Percentiles rank a stretch among this genome's conserved stretches.
Evolutionary conservation across 2,113 vertebrate species (phyloP).

Genomic region (Procavia capensis): DNA sequence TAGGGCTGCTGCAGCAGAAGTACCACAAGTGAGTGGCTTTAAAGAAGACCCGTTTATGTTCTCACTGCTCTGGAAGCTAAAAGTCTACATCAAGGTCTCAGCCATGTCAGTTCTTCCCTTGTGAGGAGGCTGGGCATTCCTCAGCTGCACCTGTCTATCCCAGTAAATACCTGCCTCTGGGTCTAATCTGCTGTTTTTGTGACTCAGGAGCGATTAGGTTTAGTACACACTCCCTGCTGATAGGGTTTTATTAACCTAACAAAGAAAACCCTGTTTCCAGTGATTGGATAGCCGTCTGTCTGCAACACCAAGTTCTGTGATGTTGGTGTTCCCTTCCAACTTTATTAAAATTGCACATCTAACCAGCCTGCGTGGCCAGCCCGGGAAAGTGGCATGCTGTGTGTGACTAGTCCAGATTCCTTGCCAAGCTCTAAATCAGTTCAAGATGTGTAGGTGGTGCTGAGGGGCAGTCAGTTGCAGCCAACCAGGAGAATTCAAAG

Average conservation of each 20-base stretch:
- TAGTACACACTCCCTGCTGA: neutral
- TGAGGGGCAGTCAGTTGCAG: constrained; percentile 67
- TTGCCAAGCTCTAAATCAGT: constrained; percentile 84
- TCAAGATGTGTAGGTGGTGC: constrained; percentile 86
- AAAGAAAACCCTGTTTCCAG: neutral
- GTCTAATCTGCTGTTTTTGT: neutral
- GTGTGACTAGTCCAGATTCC: constrained; percentile 83
- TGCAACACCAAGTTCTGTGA: constrained; percentile 71
- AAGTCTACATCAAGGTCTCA: neutral
- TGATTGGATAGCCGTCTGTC: constrained; percentile 74
- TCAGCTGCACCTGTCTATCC: too few relatives aligned
- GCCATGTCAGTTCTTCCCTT: neutral
- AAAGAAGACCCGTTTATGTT: neutral
- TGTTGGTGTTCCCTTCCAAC: constrained; percentile 78
- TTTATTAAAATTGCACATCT: constrained; percentile 87
- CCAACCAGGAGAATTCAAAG: constrained; percentile 81
- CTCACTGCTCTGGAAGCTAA: neutral
- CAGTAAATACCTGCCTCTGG: neutral
- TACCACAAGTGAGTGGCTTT: neutral
- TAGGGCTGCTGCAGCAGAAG: neutral
- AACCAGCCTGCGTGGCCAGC: constrained; percentile 83
- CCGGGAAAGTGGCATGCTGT: constrained; percentile 85
- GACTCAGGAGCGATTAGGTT: neutral
- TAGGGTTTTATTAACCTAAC: neutral
- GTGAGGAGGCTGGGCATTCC: neutral